phyloP scores from a whole-genome alignment of 1,140 invertebrate species.

The Trichomalopsis sarcophagae region DNA sequence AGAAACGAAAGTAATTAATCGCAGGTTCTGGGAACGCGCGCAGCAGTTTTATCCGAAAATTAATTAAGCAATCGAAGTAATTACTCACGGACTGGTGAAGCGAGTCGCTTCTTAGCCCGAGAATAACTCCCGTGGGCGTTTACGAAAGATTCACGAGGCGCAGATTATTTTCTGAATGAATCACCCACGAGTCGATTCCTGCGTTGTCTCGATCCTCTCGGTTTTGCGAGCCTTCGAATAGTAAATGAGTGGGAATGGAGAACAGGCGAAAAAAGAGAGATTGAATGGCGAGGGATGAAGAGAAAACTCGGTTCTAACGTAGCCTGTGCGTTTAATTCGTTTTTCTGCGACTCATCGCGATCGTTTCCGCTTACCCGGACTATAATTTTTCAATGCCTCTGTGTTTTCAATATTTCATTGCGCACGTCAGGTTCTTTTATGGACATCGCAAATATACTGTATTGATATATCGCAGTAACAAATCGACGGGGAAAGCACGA shows the following conservation, averaged over 20 bases:
- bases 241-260: neutral
- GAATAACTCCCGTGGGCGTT: conserved; percentile 38
- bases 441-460: too few relatives aligned
- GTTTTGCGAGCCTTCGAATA: neutral
- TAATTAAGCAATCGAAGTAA: neutral
- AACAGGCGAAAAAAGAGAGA: neutral
- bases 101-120: neutral
- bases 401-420: neutral
- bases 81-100: neutral
- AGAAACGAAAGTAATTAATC: too few relatives aligned
- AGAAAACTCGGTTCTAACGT: neutral
- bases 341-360: neutral
- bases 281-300: neutral
- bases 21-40: too few relatives aligned
- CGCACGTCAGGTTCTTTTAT: neutral
- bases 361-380: neutral
- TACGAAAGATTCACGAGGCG: conserved; percentile 9
- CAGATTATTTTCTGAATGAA: conserved; percentile 56
- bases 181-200: conserved; percentile 52
- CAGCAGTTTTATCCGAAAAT: neutral
- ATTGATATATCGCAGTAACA: too few relatives aligned
- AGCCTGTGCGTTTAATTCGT: neutral
- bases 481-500: too few relatives aligned
- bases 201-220: conserved; percentile 8
- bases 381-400: neutral